Base-by-base conservation (phyloP, 2,797 vertebrate genomes). In the Hafferia zeledoni region DNA sequence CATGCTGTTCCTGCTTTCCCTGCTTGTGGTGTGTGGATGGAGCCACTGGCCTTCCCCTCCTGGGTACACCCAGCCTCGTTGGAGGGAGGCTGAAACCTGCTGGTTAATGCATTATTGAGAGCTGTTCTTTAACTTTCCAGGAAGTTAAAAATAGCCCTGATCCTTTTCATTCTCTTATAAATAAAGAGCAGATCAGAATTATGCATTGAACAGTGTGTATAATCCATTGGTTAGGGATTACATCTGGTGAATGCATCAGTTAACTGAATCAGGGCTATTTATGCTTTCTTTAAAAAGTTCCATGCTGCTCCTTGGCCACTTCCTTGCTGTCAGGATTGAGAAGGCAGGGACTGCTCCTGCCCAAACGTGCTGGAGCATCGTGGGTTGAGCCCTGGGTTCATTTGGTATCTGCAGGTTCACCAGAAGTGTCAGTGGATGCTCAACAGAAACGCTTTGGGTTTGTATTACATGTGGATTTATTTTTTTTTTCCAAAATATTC, bases 111-210 rank as follows among this genome's bases (percentile, higher is more conserved):
- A 95, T 95, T 90, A 97, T 89, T 78, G 83, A 94, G 89, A 95
- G 63, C 85, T 74, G 68, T 8, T 91, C 96, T 84, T 96, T 88
- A 96, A 96, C 91, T 95, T 96, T 93, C 91, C 92, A 95, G 76
- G 88, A 84, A 92, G 95, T 94, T 97, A 94, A 96, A 97, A 97
- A 95, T 93, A 97, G 89, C 71, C 30, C 84, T 65, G 85, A 91
- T 93, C 89, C 78, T 87, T 93, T 89, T 96, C 87, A 41, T 83
- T 95, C 88, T 90, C 84, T 89, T 96, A 80, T 17, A 95, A 95
- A 88, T 90, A 86, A 93, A 91, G 68, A 82, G 61, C 92, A 90
- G 70, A 87, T 89, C 71, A 30, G 91, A 90, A 72, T 61, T 93
- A 59, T 47, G 86, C 83, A 93, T 83, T 84, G 75, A 93, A 96